A percentile compares a stretch with the other conserved stretches of the same genome.
phyloP scores from a whole-genome alignment of 2,888 invertebrate species.

The Dicroscelio sp. region DNA sequence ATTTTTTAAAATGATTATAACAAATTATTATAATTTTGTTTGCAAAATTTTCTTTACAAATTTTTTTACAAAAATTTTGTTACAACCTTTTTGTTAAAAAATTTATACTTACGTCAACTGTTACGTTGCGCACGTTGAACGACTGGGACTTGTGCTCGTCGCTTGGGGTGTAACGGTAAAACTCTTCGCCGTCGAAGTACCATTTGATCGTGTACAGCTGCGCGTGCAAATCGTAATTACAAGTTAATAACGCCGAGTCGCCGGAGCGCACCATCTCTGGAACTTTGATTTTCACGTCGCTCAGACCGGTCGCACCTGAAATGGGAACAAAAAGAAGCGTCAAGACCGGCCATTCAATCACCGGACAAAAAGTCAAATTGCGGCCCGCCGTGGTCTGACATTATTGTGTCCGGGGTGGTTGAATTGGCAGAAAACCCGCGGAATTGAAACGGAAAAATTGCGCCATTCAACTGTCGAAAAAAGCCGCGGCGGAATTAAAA shows the following conservation, averaged over 20 bases:
- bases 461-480: not conserved
- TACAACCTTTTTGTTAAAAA: no score
- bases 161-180: constrained; percentile 95
- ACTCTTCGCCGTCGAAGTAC: constrained; percentile 95
- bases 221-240: constrained; percentile 89
- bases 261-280: constrained; percentile 90
- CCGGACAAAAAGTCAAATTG: constrained; percentile 36
- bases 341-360: constrained; percentile 25
- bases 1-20: no score
- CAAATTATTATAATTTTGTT: no score
- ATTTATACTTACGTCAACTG: constrained; percentile 94
- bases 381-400: constrained; percentile 15
- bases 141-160: constrained; percentile 94
- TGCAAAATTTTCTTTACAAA: no score
- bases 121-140: constrained; percentile 94
- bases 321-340: constrained; percentile 67
- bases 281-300: constrained; percentile 89
- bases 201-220: constrained; percentile 95
- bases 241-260: constrained; percentile 90
- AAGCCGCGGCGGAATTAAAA: not conserved
- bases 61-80: no score
- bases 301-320: constrained; percentile 89
- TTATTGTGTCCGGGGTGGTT: constrained; percentile 26
- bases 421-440: not conserved
- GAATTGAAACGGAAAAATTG: constrained; percentile 54